Evolutionary conservation across 1,140 invertebrate species (phyloP).

Genomic region (Drosophila insularis): DNA sequence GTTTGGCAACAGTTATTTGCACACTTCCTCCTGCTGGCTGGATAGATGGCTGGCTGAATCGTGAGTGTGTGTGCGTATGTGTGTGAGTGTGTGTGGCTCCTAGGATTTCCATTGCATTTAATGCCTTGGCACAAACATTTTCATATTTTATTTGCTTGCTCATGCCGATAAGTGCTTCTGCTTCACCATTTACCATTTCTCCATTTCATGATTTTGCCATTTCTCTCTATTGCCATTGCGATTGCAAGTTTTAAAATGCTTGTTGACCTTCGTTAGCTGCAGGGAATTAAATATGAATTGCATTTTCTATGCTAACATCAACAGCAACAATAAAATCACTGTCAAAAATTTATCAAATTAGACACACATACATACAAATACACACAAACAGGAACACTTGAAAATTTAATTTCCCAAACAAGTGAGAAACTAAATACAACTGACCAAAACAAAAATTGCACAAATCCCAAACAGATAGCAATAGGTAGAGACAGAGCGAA

Average conservation of each 20-base stretch:
- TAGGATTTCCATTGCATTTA: constrained; percentile 39
- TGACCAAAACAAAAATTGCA: constrained; percentile 2
- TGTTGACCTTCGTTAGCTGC: constrained; percentile 5
- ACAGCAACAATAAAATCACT: constrained; percentile 8
- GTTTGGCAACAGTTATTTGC: constrained; percentile 80
- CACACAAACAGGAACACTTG: background rate
- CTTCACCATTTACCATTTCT: constrained; percentile 3
- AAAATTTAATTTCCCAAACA: constrained; percentile 14
- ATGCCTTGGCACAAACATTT: constrained; percentile 33
- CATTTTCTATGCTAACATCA: constrained; percentile 12
- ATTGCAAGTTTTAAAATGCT: background rate
- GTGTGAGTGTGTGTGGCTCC: constrained; percentile 16
- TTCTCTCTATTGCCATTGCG: background rate
- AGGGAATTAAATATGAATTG: constrained; percentile 21
- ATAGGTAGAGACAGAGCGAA: background rate
- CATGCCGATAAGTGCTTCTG: constrained; percentile 7
- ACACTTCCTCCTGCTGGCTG: constrained; percentile 49
- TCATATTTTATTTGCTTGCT: constrained; percentile 10
- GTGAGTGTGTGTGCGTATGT: background rate
- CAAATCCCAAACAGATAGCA: constrained; percentile 1
- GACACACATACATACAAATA: background rate
- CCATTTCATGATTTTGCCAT: background rate
- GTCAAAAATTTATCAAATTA: constrained; percentile 13
- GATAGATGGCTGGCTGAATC: background rate
- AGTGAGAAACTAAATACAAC: constrained; percentile 8